Percentiles rank a stretch among this genome's conserved stretches.
Evolutionary conservation across 2,113 vertebrate genomes (phyloP).

Genomic region (Tor tambroides): DNA sequence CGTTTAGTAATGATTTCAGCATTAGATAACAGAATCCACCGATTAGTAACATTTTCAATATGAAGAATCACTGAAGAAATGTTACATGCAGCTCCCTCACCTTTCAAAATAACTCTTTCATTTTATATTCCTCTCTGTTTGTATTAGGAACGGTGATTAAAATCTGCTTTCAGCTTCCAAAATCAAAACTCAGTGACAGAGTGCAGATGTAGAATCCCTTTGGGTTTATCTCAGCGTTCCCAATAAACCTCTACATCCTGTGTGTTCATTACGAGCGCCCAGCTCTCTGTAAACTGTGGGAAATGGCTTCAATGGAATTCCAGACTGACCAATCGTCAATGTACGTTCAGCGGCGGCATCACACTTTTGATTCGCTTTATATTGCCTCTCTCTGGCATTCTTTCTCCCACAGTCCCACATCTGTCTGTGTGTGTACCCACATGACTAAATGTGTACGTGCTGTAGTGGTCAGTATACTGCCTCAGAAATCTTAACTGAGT

Average conservation of each 20-base stretch:
- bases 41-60: background rate
- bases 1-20: background rate
- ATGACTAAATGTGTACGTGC: conserved; percentile 49
- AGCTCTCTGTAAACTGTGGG: conserved; percentile 71
- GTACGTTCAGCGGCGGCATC: background rate
- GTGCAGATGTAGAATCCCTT: conserved; percentile 73
- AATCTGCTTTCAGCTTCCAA: conserved; percentile 26
- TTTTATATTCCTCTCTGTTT: conserved; percentile 10
- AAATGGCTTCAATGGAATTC: conserved; percentile 67
- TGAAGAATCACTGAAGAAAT: background rate
- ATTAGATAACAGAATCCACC: background rate
- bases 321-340: conserved; percentile 53
- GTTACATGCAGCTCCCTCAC: background rate
- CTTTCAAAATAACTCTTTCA: background rate
- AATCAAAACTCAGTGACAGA: conserved; percentile 66
- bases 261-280: conserved; percentile 59
- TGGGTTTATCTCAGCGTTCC: conserved; percentile 68
- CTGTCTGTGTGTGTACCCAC: conserved; percentile 16
- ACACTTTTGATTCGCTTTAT: conserved; percentile 14
- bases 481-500: conserved; percentile 44
- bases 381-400: conserved; percentile 30
- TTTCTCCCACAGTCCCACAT: conserved; percentile 42
- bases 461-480: conserved; percentile 20
- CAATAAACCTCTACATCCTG: conserved; percentile 71
- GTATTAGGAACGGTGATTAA: conserved; percentile 1